Percentiles rank a stretch among this genome's conserved stretches.
Evolutionary conservation across 2,888 invertebrate species (phyloP).

Genomic region (Dasypogon diadema): DNA sequence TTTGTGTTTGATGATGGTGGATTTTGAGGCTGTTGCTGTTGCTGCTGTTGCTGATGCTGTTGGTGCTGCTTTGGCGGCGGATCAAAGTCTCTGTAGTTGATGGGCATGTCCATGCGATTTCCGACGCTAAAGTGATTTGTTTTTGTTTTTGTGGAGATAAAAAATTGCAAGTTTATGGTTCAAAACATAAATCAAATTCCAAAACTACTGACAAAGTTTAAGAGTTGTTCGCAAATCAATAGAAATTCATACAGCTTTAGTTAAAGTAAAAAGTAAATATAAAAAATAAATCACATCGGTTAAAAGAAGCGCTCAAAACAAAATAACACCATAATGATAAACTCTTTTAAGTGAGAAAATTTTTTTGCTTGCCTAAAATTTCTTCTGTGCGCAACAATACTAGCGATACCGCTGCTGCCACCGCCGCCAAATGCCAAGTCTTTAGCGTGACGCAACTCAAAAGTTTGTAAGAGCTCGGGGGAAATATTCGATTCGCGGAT

Average conservation of each 20-base stretch:
- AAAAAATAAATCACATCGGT: too few relatives aligned
- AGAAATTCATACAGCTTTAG: background rate
- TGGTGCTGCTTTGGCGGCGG: conserved; percentile 65
- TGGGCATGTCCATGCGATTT: conserved; percentile 66
- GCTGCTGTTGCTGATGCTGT: conserved; percentile 57
- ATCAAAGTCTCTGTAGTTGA: conserved; percentile 67
- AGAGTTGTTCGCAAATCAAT: background rate
- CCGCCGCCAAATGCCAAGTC: conserved; percentile 1
- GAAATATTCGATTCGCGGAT: conserved; percentile 71
- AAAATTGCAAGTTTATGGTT: too few relatives aligned
- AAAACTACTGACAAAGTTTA: too few relatives aligned
- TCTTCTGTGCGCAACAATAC: conserved; percentile 52
- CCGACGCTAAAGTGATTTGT: conserved; percentile 55
- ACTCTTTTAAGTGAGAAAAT: background rate
- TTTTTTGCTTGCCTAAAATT: conserved; percentile 52
- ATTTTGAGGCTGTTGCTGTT: conserved; percentile 53
- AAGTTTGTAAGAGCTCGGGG: conserved; percentile 72
- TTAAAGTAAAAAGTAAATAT: background rate
- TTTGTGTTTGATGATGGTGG: conserved; percentile 59
- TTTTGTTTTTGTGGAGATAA: background rate
- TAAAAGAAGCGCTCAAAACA: too few relatives aligned
- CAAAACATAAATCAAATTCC: too few relatives aligned
- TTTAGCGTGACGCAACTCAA: conserved; percentile 64
- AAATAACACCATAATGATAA: too few relatives aligned
- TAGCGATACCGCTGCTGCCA: conserved; percentile 32